These are phyloP conservation scores for Hemithea aestivaria DNA, from an alignment of 2,888 invertebrate genomes.

Conservation along the genomic window DNA sequence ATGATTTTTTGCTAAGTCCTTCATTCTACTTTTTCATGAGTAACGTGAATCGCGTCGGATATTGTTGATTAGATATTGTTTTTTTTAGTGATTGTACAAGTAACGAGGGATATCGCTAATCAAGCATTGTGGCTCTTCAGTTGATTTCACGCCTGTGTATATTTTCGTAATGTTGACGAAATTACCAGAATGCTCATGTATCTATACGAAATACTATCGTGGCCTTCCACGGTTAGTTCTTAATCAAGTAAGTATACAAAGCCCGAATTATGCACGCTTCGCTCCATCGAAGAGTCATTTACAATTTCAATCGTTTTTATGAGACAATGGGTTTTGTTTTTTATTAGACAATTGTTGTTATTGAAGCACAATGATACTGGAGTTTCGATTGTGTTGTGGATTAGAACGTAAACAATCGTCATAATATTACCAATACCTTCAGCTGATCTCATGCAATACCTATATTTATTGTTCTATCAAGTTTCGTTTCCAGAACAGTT, in stretches of 20 bases:
- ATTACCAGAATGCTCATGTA: slow-evolving; percentile 2
- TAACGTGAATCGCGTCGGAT: slow-evolving; percentile 13
- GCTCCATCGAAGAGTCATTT: slow-evolving; percentile 11
- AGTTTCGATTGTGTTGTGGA: slow-evolving; percentile 2
- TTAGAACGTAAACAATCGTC: too few species aligned
- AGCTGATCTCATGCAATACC: too few species aligned
- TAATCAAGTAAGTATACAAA: slow-evolving; percentile 6
- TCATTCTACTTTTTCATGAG: not conserved
- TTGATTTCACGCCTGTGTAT: slow-evolving; percentile 21
- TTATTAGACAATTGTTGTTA: slow-evolving; percentile 21
- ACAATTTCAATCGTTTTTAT: slow-evolving; percentile 15
- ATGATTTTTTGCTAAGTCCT: too few species aligned
- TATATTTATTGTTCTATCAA: too few species aligned
- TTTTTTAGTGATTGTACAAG: too few species aligned
- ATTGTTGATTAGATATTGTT: slow-evolving; percentile 20
- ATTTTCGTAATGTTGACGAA: slow-evolving; percentile 11
- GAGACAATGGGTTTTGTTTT: slow-evolving; percentile 23
- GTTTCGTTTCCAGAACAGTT: too few species aligned
- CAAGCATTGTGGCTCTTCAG: slow-evolving; percentile 19
- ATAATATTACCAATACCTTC: too few species aligned
- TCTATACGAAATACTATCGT: slow-evolving; percentile 1
- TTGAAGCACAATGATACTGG: slow-evolving; percentile 19
- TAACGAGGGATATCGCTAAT: slow-evolving; percentile 23
- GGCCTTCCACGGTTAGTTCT: slow-evolving; percentile 14
- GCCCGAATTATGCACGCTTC: slow-evolving; percentile 16